These are phyloP conservation scores for Patella depressa DNA, from an alignment of 2,888 invertebrate genomes.

Conservation along the genomic window DNA sequence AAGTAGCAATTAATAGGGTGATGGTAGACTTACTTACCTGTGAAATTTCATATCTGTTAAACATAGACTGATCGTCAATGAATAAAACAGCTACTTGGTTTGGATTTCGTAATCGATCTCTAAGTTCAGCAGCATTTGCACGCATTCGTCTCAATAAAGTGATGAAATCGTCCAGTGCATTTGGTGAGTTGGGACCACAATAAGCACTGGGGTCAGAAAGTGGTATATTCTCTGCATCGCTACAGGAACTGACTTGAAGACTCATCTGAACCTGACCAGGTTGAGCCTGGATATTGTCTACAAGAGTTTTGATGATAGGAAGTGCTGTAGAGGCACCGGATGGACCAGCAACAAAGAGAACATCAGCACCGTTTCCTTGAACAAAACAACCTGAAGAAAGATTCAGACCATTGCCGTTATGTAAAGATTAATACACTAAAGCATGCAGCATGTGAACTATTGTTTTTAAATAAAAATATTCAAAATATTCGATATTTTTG, in stretches of 20 bases:
- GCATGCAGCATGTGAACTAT: background rate
- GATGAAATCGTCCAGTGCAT: conserved; percentile 25
- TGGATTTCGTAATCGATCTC: conserved; percentile 36
- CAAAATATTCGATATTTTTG: no score
- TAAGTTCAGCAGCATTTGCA: conserved; percentile 13
- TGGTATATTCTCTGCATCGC: conserved; percentile 20
- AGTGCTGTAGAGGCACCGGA: conserved; percentile 27
- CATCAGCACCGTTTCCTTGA: conserved; percentile 42
- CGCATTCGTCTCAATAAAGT: conserved; percentile 29
- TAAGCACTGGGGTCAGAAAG: conserved; percentile 21
- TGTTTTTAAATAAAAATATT: no score
- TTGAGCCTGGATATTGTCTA: conserved; percentile 18
- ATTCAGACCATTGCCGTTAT: background rate
- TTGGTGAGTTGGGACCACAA: conserved; percentile 26
- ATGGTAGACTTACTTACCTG: background rate
- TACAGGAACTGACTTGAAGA: conserved; percentile 32
- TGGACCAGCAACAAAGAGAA: conserved; percentile 49
- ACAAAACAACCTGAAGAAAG: conserved; percentile 46
- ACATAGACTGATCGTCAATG: conserved; percentile 45
- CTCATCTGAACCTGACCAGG: conserved; percentile 21
- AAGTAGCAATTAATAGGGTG: background rate
- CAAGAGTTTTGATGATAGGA: conserved; percentile 21
- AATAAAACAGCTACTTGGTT: conserved; percentile 55
- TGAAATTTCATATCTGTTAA: conserved; percentile 25
- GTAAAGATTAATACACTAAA: background rate